A percentile compares a stretch with the other conserved stretches of the same genome.
phyloP scores from a whole-genome alignment of 1,140 invertebrate species.

The Drosophila baimaii region DNA sequence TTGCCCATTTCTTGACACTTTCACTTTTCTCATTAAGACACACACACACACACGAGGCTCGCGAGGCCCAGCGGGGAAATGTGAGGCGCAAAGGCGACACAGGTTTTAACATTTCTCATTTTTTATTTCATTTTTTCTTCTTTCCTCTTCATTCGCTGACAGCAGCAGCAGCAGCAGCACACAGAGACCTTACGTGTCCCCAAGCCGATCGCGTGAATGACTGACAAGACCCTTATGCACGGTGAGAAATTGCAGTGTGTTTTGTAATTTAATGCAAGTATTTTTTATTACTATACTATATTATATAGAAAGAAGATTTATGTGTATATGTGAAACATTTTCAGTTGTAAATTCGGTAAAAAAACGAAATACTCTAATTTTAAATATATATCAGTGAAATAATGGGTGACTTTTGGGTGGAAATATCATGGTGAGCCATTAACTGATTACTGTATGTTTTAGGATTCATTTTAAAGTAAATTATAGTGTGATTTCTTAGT shows the following conservation, averaged over 20 bases:
- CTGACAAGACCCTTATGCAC: slow-evolving; percentile 35
- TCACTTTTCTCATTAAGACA: slow-evolving; percentile 80
- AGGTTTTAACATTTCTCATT: slow-evolving; percentile 41
- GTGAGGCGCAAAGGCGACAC: slow-evolving; percentile 52
- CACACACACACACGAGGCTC: slow-evolving; percentile 52
- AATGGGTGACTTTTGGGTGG: neutral
- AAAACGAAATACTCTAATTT: neutral
- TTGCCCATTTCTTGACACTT: slow-evolving; percentile 74
- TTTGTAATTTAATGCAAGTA: neutral
- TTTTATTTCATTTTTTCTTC: slow-evolving; percentile 12
- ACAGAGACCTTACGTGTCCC: slow-evolving; percentile 41
- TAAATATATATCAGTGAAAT: neutral
- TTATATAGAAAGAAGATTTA: no score
- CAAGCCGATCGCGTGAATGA: slow-evolving; percentile 31
- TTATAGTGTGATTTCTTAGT: neutral
- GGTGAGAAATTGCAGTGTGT: neutral
- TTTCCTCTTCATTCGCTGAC: slow-evolving; percentile 31
- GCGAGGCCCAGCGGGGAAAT: slow-evolving; percentile 24
- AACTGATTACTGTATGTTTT: neutral
- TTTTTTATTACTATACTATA: no score
- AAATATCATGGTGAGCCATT: neutral
- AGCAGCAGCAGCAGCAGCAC: no score
- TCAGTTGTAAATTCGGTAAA: neutral
- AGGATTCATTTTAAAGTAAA: neutral
- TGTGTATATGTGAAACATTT: no score